A percentile compares a stretch with the other conserved stretches of the same genome.
Evolutionary conservation across 1,140 invertebrate genomes (phyloP).

Genomic region (Reticulitermes speratus): DNA sequence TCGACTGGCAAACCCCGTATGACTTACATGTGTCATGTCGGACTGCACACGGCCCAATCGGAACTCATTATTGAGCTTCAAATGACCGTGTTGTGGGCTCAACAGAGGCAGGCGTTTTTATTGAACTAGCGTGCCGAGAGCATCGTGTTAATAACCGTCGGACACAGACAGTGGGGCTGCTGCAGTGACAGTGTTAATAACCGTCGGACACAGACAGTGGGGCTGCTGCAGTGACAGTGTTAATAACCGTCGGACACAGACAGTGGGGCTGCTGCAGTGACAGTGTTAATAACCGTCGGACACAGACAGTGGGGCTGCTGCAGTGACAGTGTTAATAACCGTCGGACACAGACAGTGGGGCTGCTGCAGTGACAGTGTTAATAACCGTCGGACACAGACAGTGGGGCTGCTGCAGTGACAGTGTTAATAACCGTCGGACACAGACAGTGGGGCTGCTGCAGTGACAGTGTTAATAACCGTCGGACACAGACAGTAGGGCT

Average conservation of each 20-base stretch:
- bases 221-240: no score
- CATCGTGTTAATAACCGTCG: no score
- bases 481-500: background rate
- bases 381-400: background rate
- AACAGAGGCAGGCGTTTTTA: background rate
- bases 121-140: background rate
- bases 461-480: no score
- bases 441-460: no score
- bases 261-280: background rate
- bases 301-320: background rate
- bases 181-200: background rate
- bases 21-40: background rate
- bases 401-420: background rate
- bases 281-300: background rate
- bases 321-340: no score
- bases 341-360: no score
- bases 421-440: no score
- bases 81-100: background rate
- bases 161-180: background rate
- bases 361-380: no score
- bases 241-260: background rate
- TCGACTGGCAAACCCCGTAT: background rate
- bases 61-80: background rate
- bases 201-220: no score
- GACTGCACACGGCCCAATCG: background rate